phyloP scores from a whole-genome alignment of 2,797 vertebrate species.

The Pteropus rufus region DNA sequence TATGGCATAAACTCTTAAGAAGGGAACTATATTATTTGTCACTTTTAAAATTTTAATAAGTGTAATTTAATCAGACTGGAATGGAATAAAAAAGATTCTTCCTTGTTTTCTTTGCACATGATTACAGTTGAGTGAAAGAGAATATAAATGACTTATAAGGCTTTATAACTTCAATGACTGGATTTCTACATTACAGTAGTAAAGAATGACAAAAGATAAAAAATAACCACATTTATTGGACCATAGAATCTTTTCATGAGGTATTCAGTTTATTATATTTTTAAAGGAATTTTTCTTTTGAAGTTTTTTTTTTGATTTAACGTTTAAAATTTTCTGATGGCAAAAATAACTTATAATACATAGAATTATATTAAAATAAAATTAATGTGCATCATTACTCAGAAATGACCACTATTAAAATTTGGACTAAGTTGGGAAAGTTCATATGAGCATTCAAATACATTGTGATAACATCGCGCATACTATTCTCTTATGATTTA shows the following conservation, averaged over 20 bases:
- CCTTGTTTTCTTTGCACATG: conserved; percentile 30
- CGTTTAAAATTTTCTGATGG: background rate
- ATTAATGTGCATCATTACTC: background rate
- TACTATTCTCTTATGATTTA: background rate
- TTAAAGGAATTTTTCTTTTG: background rate
- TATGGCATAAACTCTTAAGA: background rate
- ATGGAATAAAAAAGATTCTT: background rate
- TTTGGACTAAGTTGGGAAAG: background rate
- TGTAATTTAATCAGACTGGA: conserved; percentile 53
- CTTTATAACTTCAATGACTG: conserved; percentile 14
- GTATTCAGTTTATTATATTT: background rate
- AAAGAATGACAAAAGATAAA: conserved; percentile 27
- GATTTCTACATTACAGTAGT: background rate
- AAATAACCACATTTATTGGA: background rate
- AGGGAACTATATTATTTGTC: conserved; percentile 22
- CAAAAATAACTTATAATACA: background rate
- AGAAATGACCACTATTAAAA: background rate
- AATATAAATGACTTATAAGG: conserved; percentile 51
- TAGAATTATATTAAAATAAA: background rate
- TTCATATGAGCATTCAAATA: background rate
- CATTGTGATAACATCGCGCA: background rate
- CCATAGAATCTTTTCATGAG: background rate
- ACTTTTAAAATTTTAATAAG: conserved; percentile 61
- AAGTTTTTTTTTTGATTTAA: background rate
- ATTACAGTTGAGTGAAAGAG: conserved; percentile 40